These are phyloP conservation scores for Chrysemys picta DNA, from an alignment of 2,113 vertebrate species.

Conservation along the genomic window DNA sequence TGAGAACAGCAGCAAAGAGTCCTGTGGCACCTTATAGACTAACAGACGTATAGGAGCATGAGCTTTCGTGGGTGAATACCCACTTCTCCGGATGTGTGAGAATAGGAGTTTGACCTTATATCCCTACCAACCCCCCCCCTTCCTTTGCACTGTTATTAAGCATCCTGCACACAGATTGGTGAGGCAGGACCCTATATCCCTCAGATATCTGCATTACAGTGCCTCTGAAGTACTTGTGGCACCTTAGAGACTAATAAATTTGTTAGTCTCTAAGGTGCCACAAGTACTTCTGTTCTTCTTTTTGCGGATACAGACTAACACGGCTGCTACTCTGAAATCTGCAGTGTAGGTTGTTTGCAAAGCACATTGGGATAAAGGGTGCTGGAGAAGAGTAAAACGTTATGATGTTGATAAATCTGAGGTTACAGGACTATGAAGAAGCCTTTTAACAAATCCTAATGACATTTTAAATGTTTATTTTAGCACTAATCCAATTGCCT, in stretches of 20 bases:
- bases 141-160: accelerated
- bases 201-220: not conserved
- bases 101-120: accelerated
- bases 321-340: too few relatives aligned
- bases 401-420: not conserved
- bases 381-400: not conserved
- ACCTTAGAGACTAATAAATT: too few relatives aligned
- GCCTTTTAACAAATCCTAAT: not conserved
- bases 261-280: too few relatives aligned
- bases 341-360: not conserved
- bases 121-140: accelerated
- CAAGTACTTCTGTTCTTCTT: too few relatives aligned
- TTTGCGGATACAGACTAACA: too few relatives aligned
- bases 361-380: not conserved
- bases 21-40: too few relatives aligned
- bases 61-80: too few relatives aligned
- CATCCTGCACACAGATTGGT: accelerated
- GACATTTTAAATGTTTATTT: not conserved
- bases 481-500: not conserved
- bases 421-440: not conserved
- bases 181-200: not conserved
- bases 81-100: too few relatives aligned
- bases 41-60: too few relatives aligned
- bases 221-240: too few relatives aligned
- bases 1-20: too few relatives aligned